Percentiles rank a stretch among this genome's conserved stretches.
Evolutionary conservation across 2,888 invertebrate genomes (phyloP).

Genomic region (Cantharis lateralis): DNA sequence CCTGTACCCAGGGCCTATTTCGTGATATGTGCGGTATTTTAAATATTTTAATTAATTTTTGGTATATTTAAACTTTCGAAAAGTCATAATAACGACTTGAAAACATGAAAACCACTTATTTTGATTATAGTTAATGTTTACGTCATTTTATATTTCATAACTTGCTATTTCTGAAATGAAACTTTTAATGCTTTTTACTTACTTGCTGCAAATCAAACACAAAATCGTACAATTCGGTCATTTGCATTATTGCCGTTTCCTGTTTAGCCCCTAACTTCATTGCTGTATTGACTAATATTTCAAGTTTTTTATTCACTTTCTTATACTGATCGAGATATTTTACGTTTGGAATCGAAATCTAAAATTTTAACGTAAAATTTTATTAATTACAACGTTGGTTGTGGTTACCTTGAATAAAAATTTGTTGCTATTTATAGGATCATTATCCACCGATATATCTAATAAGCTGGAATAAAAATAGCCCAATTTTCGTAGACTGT

Average conservation of each 20-base stretch:
- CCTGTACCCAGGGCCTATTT: not conserved
- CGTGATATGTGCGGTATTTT: not conserved
- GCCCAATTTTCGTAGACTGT: slow-evolving; percentile 12
- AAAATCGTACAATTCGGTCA: slow-evolving; percentile 38
- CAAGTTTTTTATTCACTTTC: slow-evolving; percentile 25
- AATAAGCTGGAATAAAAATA: slow-evolving; percentile 20
- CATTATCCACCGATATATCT: slow-evolving; percentile 6
- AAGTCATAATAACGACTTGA: not conserved
- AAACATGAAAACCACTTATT: not conserved
- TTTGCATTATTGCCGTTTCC: slow-evolving; percentile 31
- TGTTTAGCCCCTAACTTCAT: slow-evolving; percentile 35
- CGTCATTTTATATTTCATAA: not conserved
- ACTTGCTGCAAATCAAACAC: slow-evolving; percentile 39
- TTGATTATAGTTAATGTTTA: not conserved
- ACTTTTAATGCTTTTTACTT: not conserved
- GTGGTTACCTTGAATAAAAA: slow-evolving; percentile 15
- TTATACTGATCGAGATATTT: not conserved
- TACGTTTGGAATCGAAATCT: not conserved
- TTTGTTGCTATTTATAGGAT: slow-evolving; percentile 14
- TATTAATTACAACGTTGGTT: not conserved
- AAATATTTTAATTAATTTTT: not conserved
- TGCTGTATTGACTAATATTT: slow-evolving; percentile 39
- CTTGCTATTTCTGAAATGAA: not conserved
- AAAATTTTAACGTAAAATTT: not conserved
- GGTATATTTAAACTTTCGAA: not conserved